phyloP scores from a whole-genome alignment of 2,113 vertebrate species.

The Actenoides hombroni region DNA sequence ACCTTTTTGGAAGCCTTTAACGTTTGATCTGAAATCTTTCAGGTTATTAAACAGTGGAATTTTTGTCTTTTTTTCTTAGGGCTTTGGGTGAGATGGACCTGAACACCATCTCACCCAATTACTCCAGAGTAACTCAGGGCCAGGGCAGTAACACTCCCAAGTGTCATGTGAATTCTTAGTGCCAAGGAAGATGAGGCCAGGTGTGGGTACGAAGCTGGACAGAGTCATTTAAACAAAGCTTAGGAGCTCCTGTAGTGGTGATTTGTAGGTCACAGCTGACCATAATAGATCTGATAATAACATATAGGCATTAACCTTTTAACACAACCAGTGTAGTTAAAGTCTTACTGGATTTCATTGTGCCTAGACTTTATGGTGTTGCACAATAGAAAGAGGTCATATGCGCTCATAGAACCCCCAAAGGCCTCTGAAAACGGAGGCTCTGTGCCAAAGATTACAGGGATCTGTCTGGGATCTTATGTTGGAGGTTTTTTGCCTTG shows the following conservation, averaged over 20 bases:
- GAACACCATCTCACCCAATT: neutral
- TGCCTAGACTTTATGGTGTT: neutral
- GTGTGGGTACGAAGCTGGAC: neutral
- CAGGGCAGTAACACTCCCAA: neutral
- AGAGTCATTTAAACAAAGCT: neutral
- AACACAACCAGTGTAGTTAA: neutral
- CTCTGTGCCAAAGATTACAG: neutral
- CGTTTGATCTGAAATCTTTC: neutral
- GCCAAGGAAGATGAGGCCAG: neutral
- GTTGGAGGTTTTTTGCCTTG: neutral
- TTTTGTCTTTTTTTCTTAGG: neutral
- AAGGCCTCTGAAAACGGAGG: neutral
- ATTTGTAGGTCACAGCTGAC: neutral
- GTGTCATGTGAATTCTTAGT: neutral
- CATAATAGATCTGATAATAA: neutral
- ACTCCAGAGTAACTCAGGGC: neutral
- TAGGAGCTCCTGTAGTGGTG: neutral
- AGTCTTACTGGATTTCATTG: neutral
- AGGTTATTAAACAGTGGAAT: neutral
- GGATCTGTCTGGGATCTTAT: neutral
- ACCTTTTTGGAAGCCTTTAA: neutral
- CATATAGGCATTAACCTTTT: neutral
- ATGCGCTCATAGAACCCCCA: neutral
- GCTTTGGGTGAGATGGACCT: neutral
- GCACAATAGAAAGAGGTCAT: neutral